phyloP scores from a whole-genome alignment of 92 coral and sea anemone species.

The Phenganax subtilis region DNA sequence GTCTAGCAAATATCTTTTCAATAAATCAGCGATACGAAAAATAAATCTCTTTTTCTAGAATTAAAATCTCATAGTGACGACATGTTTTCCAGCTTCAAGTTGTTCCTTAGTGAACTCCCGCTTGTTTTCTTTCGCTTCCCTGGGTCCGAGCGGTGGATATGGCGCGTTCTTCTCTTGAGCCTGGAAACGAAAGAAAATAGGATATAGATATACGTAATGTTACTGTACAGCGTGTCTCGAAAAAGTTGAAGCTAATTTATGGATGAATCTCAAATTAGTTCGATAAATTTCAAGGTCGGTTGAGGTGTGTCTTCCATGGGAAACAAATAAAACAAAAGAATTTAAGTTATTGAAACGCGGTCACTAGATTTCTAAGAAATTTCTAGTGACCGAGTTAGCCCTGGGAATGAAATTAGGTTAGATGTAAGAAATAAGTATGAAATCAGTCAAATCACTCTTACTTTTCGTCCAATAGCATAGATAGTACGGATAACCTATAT shows the following conservation, averaged over 20 bases:
- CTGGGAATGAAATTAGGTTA: not conserved
- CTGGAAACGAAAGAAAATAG: slow-evolving; percentile 36
- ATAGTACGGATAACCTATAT: slow-evolving; percentile 31
- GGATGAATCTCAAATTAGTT: not conserved
- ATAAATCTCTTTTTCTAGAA: not conserved
- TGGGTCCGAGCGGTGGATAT: slow-evolving; percentile 34
- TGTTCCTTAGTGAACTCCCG: slow-evolving; percentile 30
- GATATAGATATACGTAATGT: slow-evolving; percentile 21
- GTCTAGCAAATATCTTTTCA: not conserved
- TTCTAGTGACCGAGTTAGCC: too few species aligned
- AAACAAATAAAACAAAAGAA: too few species aligned
- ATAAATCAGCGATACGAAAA: not conserved
- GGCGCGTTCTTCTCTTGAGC: slow-evolving; percentile 46
- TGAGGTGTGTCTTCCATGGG: too few species aligned
- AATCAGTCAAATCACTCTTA: not conserved
- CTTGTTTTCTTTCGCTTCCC: slow-evolving; percentile 30
- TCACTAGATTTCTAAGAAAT: too few species aligned
- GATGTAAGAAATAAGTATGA: not conserved
- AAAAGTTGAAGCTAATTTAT: not conserved
- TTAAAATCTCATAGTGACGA: slow-evolving; percentile 36
- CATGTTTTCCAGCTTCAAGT: slow-evolving; percentile 38
- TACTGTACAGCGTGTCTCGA: not conserved
- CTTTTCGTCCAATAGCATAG: slow-evolving; percentile 43
- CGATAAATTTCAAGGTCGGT: too few species aligned
- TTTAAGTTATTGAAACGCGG: too few species aligned